These are phyloP conservation scores for Phaonia tiefii DNA, from an alignment of 2,888 invertebrate genomes.

Conservation along the genomic window DNA sequence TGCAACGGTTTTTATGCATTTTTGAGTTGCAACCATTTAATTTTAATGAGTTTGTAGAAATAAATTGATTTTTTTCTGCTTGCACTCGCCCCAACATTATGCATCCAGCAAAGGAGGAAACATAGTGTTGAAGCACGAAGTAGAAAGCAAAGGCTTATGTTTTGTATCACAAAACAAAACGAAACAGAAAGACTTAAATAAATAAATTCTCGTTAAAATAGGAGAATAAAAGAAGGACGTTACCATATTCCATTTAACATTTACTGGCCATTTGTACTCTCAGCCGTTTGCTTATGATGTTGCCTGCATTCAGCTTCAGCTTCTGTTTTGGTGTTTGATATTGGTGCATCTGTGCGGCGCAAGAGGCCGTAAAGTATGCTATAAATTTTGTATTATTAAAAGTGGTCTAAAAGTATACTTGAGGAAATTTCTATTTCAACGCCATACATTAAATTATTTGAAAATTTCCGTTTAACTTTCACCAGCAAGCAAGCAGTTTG, in stretches of 20 bases:
- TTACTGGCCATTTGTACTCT: conserved; percentile 1
- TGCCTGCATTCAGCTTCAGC: background rate
- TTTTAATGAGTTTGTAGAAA: conserved; percentile 75
- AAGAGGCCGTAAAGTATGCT: background rate
- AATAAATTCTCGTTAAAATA: conserved; percentile 26
- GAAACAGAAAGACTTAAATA: background rate
- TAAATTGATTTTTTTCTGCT: conserved; percentile 74
- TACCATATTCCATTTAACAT: background rate
- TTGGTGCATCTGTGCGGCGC: background rate
- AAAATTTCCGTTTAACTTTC: background rate
- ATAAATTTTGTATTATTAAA: background rate
- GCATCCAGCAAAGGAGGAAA: background rate
- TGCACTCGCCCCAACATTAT: background rate
- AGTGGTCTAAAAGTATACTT: conserved; percentile 5
- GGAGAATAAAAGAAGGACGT: background rate
- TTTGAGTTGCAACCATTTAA: conserved; percentile 71
- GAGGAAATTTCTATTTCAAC: background rate
- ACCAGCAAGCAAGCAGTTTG: background rate
- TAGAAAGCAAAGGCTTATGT: background rate
- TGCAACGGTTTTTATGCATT: conserved; percentile 45
- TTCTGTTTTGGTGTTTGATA: background rate
- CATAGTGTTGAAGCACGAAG: conserved; percentile 6
- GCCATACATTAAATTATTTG: conserved; percentile 1
- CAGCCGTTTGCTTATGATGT: background rate
- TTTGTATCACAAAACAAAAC: background rate